Evolutionary conservation across 2,797 vertebrate species (phyloP).

Genomic region (Okamejei kenojei): DNA sequence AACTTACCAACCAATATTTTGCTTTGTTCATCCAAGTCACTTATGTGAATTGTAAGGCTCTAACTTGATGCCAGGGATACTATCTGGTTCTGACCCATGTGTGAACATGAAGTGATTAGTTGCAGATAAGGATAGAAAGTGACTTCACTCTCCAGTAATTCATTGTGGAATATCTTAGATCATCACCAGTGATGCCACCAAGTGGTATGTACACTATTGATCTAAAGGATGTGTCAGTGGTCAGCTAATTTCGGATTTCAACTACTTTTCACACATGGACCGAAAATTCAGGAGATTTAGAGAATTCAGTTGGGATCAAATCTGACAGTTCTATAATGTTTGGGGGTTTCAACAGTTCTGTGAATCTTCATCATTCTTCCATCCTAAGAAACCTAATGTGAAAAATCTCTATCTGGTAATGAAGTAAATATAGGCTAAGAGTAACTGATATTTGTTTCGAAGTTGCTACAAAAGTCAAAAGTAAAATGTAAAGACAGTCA

Average conservation of each 20-base stretch:
- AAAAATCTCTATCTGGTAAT: neutral
- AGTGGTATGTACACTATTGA: neutral
- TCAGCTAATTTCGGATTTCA: neutral
- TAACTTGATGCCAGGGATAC: neutral
- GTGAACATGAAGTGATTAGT: neutral
- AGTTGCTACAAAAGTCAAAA: neutral
- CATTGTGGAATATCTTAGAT: neutral
- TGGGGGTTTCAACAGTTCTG: neutral
- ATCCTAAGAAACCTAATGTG: neutral
- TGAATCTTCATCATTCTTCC: neutral
- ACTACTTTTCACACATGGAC: neutral
- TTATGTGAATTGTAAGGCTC: too few relatives aligned
- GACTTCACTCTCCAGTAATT: neutral
- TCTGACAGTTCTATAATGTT: neutral
- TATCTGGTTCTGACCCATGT: neutral
- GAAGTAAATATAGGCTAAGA: neutral
- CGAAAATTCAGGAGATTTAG: neutral
- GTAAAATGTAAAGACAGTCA: neutral
- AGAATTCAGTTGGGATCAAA: neutral
- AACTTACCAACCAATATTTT: too few relatives aligned
- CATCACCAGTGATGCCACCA: neutral
- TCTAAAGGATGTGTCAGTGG: neutral
- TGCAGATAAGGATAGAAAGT: neutral
- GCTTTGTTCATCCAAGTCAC: too few relatives aligned
- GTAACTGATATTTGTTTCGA: neutral